A percentile compares a stretch with the other conserved stretches of the same genome.
These are phyloP conservation scores for Zaprionus kolodkinae DNA, from an alignment of 1,140 invertebrate species.

Conservation along the genomic window DNA sequence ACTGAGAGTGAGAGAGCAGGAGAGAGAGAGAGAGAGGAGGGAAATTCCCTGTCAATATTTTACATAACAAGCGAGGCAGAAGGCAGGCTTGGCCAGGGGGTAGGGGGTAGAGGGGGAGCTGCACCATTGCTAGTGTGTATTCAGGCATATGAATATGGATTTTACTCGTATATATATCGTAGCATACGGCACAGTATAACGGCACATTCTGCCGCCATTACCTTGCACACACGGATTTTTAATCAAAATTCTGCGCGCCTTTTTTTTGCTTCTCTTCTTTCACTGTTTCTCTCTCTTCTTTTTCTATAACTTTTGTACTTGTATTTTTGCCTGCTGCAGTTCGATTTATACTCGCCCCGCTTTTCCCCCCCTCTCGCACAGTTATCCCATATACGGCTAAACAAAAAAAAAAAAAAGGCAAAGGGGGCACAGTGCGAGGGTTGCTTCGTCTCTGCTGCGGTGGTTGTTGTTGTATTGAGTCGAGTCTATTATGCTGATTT, in stretches of 20 bases:
- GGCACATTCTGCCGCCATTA: conserved; percentile 11
- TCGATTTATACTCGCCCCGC: neutral
- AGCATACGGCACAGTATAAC: conserved; percentile 12
- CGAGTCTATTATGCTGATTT: conserved; percentile 79
- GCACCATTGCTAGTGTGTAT: neutral
- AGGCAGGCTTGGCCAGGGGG: neutral
- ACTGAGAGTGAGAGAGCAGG: conserved; percentile 24
- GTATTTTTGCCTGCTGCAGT: too few species aligned
- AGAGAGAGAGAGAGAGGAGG: neutral
- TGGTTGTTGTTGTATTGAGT: conserved; percentile 45
- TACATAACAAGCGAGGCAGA: conserved; percentile 11
- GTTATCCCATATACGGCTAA: neutral
- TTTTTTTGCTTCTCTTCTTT: conserved; percentile 23
- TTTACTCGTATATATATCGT: conserved; percentile 27
- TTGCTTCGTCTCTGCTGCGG: conserved; percentile 49
- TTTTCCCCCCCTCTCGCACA: neutral
- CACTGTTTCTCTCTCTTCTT: conserved; percentile 9
- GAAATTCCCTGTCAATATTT: conserved; percentile 68
- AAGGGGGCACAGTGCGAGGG: conserved; percentile 47
- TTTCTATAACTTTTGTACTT: too few species aligned
- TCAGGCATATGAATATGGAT: conserved; percentile 53
- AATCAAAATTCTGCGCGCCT: conserved; percentile 70
- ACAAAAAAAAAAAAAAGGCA: conserved; percentile 2
- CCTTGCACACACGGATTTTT: conserved; percentile 71
- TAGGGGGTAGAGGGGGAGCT: too few species aligned